Base-by-base conservation (phyloP, 2,888 invertebrate species). In the Thysanoteuthis rhombus region DNA sequence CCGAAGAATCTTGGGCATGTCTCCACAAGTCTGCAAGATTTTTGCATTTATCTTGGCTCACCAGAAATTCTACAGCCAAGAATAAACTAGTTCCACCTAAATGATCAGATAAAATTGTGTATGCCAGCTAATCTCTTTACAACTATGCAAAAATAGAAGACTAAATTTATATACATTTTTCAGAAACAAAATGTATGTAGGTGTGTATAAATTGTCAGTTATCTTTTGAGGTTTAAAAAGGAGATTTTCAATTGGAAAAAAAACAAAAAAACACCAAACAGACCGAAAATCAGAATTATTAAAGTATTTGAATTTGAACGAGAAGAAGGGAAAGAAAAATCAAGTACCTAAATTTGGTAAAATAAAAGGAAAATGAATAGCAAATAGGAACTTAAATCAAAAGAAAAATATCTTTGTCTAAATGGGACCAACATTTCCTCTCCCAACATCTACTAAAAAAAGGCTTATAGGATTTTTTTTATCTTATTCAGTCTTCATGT, bases 61-160 rank as follows among this genome's bases (percentile, higher is more conserved):
- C 75, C 75, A 75, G 75, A 75, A 75, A 75, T 75, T 75, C 75
- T 16, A 75, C 36, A 36, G 75, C 19, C 75, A 75, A 75, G 75
- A 75, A 75, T 75, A 75, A 75, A 75, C 75, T 75, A 75, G 75
- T 75, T 75, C 75, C 75, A n/a, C n/a, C 75, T 75, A 75, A 75
- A 75, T 36, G 36, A 75, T 75, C 75, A 75, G 75, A 75, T 75
- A 75, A 75, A 75, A 75, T n/a, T 75, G 75, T 75, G 32, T 75
- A 75, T 36, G 75, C 12, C n/a, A 75, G 75, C n/a, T 75, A n/a
- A 75, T 75, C n/a, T 75, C 12, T 75, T 75, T 75, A n/a, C 75
- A 75, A 75, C 8, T n/a, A 75, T n/a, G n/a, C 75, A 75, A n/a
- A 75, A 75, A 75, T 75, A 75, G 75, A 75, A 75, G 36, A 75